Base-by-base conservation (phyloP, 2,113 vertebrate species). In the Fregetta grallaria region DNA sequence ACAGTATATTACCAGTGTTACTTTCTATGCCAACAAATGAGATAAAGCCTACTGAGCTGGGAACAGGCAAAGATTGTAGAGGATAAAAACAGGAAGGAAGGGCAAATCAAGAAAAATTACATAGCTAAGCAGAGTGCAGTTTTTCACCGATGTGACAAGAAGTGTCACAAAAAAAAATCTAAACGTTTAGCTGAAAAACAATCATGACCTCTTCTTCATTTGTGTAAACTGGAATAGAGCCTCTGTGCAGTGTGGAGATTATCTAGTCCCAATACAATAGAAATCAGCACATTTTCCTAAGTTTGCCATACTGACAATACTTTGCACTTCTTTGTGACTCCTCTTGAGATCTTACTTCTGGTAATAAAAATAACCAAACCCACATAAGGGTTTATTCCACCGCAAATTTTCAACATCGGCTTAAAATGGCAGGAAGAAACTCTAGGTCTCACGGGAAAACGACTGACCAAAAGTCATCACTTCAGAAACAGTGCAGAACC, bases 381-480 rank as follows among this genome's bases (percentile, higher is more conserved):
- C 14, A 62, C 12, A 10, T 7, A 59, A 2, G 6, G 8, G 42
- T 25, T 26, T 55, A 72, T 52, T 56, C 26, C 19, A 49, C 36
- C 15, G 13, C 14, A 71, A 66, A 26, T 26, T 61, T 56, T 76
- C 45, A 74, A 23, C 12, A 49, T 27, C 12, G 2, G 6, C 25
- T 76, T 45, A 26, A 56, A 63, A 55, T 0, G 5, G 17, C 15
- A 66, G 25, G 52, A 66, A 26, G 6, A 40, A 50, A 8, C 14
- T 10, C 58, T 0, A 29, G 2, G 14, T 45, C 38, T 42, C 38
- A 22, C 0, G 0, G 29, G 23, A 30, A 55, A 83, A 76, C 3
- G 2, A 15, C 9, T 6, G 45, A 62, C 7, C 30, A 27, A 23
- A 50, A 21, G 23, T 8, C 15, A 27, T 3, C 30, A 17, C 30